phyloP scores from a whole-genome alignment of 2,113 vertebrate species.

The Carassius gibelio region DNA sequence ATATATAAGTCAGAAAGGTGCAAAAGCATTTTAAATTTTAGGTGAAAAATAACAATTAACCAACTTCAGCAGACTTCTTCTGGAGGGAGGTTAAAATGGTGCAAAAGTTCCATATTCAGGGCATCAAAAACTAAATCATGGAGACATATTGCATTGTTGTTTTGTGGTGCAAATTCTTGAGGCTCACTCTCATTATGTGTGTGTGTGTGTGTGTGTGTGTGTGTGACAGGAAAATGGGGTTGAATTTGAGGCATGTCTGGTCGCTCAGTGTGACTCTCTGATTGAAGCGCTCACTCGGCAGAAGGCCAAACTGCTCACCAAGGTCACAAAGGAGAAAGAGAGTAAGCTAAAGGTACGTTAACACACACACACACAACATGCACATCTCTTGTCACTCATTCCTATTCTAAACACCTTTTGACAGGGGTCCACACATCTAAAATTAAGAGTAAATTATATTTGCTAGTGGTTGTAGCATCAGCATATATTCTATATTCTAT shows the following conservation, averaged over 20 bases:
- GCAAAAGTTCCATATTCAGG: not conserved
- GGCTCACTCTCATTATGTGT: not conserved
- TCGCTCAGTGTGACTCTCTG: slow-evolving; percentile 97
- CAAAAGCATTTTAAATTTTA: not conserved
- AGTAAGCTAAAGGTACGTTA: slow-evolving; percentile 91
- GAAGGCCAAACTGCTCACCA: slow-evolving; percentile 97
- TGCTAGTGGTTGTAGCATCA: too few relatives aligned
- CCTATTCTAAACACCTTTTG: not conserved
- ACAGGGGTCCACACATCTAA: not conserved
- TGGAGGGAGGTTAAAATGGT: not conserved
- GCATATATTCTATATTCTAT: too few relatives aligned
- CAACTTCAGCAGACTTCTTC: not conserved
- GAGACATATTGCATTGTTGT: not conserved
- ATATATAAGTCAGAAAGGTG: not conserved
- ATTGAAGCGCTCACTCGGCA: slow-evolving; percentile 93
- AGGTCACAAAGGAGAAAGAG: slow-evolving; percentile 96
- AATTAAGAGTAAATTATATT: not conserved
- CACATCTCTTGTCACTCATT: not conserved
- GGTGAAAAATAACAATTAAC: not conserved
- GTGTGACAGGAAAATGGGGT: slow-evolving; percentile 87
- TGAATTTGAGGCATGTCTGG: slow-evolving; percentile 95
- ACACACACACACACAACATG: not conserved
- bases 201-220: slow-evolving; percentile 33
- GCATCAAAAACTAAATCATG: not conserved
- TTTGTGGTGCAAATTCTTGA: not conserved